These are phyloP conservation scores for Clarias gariepinus DNA, from an alignment of 2,113 vertebrate species.

Conservation along the genomic window DNA sequence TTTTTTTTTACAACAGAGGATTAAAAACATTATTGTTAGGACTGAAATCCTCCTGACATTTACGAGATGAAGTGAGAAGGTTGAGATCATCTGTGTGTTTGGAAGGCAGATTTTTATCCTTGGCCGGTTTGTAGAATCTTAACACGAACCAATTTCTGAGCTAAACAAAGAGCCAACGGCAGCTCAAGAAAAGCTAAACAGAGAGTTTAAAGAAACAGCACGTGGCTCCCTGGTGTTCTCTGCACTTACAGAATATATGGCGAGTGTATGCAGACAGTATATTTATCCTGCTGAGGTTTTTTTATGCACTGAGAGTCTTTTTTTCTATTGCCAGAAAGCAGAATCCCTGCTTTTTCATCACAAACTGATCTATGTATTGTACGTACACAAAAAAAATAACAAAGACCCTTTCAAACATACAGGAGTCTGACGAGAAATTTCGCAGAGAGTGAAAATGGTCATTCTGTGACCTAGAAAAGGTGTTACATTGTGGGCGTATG, in stretches of 20 bases:
- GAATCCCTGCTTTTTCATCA: background rate
- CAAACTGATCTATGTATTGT: background rate
- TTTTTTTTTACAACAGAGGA: background rate
- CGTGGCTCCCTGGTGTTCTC: constrained; percentile 25
- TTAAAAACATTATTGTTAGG: constrained; percentile 8
- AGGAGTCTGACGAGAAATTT: too few species aligned
- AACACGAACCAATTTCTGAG: constrained; percentile 10
- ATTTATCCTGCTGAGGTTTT: background rate
- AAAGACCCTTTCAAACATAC: too few species aligned
- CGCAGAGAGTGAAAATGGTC: background rate
- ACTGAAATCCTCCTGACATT: constrained; percentile 32
- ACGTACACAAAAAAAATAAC: background rate
- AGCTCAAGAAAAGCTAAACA: background rate
- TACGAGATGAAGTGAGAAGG: constrained; percentile 26
- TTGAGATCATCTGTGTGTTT: constrained; percentile 15
- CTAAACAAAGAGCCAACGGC: constrained; percentile 2
- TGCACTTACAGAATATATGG: background rate
- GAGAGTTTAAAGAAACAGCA: background rate
- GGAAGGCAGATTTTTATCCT: background rate
- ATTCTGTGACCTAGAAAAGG: too few species aligned
- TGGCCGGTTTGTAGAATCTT: constrained; percentile 18
- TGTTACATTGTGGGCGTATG: too few species aligned
- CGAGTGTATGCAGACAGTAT: background rate
- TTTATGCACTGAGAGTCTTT: background rate
- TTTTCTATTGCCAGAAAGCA: background rate